Evolutionary conservation across 2,113 vertebrate genomes (phyloP), one percentile per base, ranked within the genome.

Genomic region (Daubentonia madagascariensis): DNA sequence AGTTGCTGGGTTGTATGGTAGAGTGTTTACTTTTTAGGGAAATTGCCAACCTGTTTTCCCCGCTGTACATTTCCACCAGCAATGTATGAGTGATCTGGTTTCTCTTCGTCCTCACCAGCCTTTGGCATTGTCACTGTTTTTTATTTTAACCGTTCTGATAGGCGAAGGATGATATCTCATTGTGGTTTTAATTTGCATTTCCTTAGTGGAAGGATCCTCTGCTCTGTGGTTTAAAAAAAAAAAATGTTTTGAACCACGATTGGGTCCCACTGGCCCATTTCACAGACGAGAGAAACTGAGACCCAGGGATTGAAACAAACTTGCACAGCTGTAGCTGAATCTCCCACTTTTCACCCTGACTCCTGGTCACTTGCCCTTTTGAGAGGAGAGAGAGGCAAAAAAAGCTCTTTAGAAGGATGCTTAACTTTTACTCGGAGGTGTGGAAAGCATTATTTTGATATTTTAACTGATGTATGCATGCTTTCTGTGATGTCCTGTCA

Each of bases 251-350:
- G n/a, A 90, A 35, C 2, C 4, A 8, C 22, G 4, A 1, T 3
- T 16, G 43, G 10, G 4, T 52, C 28, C 50, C 11, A 40, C n/a
- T 3, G 12, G 68, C 72, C 91, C 93, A 75, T 95, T 97, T 96
- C n/a, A 59, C 89, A 97, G 97, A n/a, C 30, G 68, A 76, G 54
- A 94, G 52, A 96, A 86, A 89, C 80, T 0, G 59, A 96, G 89
- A 35, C 43, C 20, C 61, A 28, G 30, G 16, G 37, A 17, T 2
- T 12, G 91, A 57, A 54, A 45, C 7, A 8, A 30, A 40, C 25
- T 12, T 12, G 50, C 7, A 43, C 23, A 12, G 45, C 5, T 7
- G n/a, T 13, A 10, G n/a, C 45, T 50, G 84, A 28, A 0, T 2
- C 25, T 61, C 16, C 30, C 20, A 3, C 23, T 14, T n/a, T 8